phyloP scores from a whole-genome alignment of 2,888 invertebrate species.

The Platycnemis pennipes region DNA sequence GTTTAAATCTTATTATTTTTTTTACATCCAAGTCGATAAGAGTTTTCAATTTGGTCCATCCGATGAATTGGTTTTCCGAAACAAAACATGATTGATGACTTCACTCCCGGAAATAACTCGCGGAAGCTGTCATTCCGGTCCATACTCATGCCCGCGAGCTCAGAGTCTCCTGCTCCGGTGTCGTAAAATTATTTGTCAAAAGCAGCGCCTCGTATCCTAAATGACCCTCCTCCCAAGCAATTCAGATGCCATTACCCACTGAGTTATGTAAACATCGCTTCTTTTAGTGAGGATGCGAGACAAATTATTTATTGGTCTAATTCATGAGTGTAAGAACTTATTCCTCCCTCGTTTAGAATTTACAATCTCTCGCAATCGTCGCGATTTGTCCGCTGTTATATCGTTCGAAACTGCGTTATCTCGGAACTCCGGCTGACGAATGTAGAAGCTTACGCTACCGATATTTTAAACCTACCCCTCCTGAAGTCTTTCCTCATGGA shows the following conservation, averaged over 20 bases:
- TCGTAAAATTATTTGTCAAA: constrained; percentile 9
- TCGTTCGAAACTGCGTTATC: background rate
- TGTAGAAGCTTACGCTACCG: background rate
- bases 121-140: background rate
- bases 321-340: background rate
- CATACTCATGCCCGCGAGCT: too few species aligned
- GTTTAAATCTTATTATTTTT: background rate
- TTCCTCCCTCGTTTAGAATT: background rate
- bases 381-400: background rate
- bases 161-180: background rate
- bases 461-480: background rate
- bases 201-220: background rate
- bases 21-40: background rate
- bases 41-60: too few species aligned
- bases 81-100: background rate
- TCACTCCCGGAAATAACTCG: background rate
- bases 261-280: background rate
- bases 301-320: background rate
- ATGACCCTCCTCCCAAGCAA: background rate
- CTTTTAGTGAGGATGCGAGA: background rate
- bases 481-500: background rate
- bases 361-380: background rate
- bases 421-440: background rate
- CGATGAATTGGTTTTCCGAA: background rate
- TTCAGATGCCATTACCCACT: background rate